Evolutionary conservation across 2,888 invertebrate genomes (phyloP), one percentile per base, ranked within the genome.

Genomic region (Drosophila mimica): DNA sequence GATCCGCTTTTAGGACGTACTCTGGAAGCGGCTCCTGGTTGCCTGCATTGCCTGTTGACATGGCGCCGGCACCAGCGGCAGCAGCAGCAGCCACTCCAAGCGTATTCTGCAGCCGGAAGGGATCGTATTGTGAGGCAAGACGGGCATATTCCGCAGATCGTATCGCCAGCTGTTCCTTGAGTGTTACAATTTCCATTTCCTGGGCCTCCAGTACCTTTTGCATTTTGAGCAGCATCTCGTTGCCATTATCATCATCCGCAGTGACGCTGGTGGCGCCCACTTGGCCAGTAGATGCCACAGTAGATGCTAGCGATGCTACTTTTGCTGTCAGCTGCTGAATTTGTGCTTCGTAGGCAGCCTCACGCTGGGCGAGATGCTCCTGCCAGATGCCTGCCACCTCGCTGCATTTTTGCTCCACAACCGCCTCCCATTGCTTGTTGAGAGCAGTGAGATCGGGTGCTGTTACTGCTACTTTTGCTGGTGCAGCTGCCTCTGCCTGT

Each of bases 361-460:
- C 96, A 49, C 95, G 94, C 80, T 94, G 94, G n/a, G 94, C 94
- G 67, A 96, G 91, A 92, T 96, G 96, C 76, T 95, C 94, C 86
- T 96, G 95, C 96, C 96, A 96, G 85, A 95, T 94, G 92, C 95
- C 95, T 13, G 96, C 96, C 68, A 96, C 95, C 93, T 96, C 95
- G 82, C 94, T 94, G 61, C 96, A 96, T 79, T 95, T 94, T 91
- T 96, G 95, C 87, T 96, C 96, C 34, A 96, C 94, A 67, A 95
- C 94, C 70, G 94, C 93, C 48, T 95, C 92, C 93, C 94, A 94
- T 60, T 94, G 92, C 38, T 91, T 89, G 48, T 92, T 91, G 11
- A 93, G 67, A 5, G 92, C 77, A 11, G 85, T 74, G 4, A 83
- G 51, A 57, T 91, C 81, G 0, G 75, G 64, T 66, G 61, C 2